Percentiles rank a stretch among this genome's conserved stretches.
phyloP scores from a whole-genome alignment of 2,888 invertebrate species.

The Morpho deidamia region DNA sequence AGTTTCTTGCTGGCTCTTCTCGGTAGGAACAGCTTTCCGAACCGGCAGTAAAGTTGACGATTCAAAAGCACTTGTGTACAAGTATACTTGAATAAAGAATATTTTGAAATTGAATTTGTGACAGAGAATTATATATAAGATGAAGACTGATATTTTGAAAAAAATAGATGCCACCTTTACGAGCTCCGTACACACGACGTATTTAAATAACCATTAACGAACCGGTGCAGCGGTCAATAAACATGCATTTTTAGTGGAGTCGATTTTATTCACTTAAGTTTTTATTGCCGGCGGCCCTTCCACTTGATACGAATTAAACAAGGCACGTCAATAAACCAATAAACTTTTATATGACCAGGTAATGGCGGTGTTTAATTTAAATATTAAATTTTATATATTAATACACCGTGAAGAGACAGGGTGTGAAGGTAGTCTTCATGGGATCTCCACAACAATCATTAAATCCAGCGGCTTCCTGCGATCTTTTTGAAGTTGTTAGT shows the following conservation, averaged over 20 bases:
- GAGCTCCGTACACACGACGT: slow-evolving; percentile 4
- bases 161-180: slow-evolving; percentile 1
- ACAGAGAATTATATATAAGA: too few species aligned
- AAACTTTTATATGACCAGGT: slow-evolving; percentile 24
- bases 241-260: slow-evolving; percentile 17
- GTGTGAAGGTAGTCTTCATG: neutral
- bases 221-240: slow-evolving; percentile 12
- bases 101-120: too few species aligned
- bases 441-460: too few species aligned
- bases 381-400: slow-evolving; percentile 25
- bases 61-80: too few species aligned
- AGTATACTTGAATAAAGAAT: too few species aligned
- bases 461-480: too few species aligned
- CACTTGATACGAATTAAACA: slow-evolving; percentile 21
- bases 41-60: too few species aligned
- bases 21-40: too few species aligned
- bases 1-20: too few species aligned
- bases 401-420: slow-evolving; percentile 19
- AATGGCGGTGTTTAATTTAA: slow-evolving; percentile 27
- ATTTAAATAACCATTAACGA: slow-evolving; percentile 17
- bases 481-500: too few species aligned
- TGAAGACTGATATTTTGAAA: neutral
- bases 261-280: slow-evolving; percentile 15
- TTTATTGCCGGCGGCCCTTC: slow-evolving; percentile 9
- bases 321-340: slow-evolving; percentile 21